Evolutionary conservation across 2,888 invertebrate genomes (phyloP).

Genomic region (Nesidiocoris tenuis): DNA sequence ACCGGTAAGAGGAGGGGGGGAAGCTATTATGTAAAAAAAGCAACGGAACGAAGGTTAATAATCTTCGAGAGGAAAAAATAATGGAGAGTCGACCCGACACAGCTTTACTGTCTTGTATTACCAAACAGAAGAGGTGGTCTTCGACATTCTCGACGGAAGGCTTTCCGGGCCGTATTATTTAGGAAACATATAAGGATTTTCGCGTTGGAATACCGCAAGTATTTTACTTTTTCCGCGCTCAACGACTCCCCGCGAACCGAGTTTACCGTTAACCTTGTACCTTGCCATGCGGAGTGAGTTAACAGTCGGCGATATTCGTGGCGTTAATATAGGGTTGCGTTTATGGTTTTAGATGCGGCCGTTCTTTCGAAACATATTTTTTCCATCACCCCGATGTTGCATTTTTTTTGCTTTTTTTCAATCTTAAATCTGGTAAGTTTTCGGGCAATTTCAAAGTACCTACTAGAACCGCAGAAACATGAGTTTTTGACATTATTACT

Average conservation of each 20-base stretch:
- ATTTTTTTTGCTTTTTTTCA: no score
- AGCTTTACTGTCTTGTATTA: not conserved
- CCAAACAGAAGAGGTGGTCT: not conserved
- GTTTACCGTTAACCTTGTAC: not conserved
- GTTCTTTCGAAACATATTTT: no score
- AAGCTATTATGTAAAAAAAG: not conserved
- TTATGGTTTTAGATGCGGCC: no score
- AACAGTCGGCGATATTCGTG: no score
- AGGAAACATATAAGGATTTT: not conserved
- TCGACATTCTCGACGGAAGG: not conserved
- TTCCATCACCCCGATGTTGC: no score
- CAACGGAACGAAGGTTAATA: not conserved
- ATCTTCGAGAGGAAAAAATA: not conserved
- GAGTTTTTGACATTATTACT: no score
- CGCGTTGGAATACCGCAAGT: not conserved
- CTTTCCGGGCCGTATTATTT: not conserved
- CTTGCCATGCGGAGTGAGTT: not conserved
- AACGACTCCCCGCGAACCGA: not conserved
- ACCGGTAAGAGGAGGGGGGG: not conserved
- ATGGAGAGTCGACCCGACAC: not conserved
- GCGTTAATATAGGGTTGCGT: no score
- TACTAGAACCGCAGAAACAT: no score
- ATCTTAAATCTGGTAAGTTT: no score
- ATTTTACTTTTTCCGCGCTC: not conserved
- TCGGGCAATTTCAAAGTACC: no score